These are phyloP conservation scores for Lycocerus yunnanus DNA, from an alignment of 2,888 invertebrate genomes.

Conservation along the genomic window DNA sequence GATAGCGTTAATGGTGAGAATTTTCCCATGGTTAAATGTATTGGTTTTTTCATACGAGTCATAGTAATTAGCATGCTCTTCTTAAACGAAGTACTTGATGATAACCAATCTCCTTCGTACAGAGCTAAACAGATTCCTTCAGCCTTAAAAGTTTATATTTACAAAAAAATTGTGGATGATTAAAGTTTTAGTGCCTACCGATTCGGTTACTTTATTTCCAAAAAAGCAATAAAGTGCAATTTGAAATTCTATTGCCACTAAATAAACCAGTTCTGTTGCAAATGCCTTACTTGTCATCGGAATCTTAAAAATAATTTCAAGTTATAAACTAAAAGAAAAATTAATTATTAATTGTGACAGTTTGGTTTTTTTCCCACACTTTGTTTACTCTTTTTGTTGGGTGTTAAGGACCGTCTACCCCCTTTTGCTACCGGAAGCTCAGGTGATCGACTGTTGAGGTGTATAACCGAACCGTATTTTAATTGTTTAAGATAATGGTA, in stretches of 20 bases:
- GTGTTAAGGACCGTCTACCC: neutral
- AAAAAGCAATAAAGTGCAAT: conserved; percentile 39
- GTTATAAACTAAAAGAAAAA: neutral
- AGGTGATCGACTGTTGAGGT: neutral
- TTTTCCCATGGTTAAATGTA: conserved; percentile 42
- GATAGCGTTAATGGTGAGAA: conserved; percentile 40
- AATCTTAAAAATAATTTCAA: conserved; percentile 12
- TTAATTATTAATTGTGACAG: neutral
- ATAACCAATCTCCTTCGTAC: conserved; percentile 40
- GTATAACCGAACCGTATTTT: neutral
- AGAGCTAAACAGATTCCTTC: conserved; percentile 31
- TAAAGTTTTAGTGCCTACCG: conserved; percentile 26
- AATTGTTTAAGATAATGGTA: neutral
- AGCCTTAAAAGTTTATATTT: conserved; percentile 11
- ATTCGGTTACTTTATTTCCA: conserved; percentile 38
- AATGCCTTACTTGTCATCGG: conserved; percentile 29
- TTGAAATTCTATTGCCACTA: conserved; percentile 38
- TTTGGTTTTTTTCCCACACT: neutral
- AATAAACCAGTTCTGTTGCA: conserved; percentile 30
- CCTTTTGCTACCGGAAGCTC: neutral
- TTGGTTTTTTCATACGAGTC: conserved; percentile 39
- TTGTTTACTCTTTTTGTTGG: neutral
- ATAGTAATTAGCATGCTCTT: conserved; percentile 41
- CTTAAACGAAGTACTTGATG: conserved; percentile 35
- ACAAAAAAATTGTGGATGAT: neutral